Percentiles rank a stretch among this genome's conserved stretches.
Conservation (phyloP, 2,797 vertebrate species). For the Lagorchestes hirsutus region DNA sequence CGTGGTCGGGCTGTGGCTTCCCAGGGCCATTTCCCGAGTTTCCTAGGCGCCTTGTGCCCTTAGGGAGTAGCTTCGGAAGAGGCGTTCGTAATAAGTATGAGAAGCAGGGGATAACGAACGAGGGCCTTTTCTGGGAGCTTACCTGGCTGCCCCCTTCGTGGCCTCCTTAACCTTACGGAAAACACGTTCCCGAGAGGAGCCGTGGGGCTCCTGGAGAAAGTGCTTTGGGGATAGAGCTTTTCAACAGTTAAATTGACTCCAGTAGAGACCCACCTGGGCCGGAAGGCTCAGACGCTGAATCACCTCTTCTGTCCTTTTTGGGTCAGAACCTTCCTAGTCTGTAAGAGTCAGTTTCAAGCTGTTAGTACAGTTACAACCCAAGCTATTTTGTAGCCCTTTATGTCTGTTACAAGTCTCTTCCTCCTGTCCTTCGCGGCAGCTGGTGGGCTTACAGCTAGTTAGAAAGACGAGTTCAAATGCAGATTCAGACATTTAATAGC, state of each 20-base stretch:
- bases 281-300: neutral
- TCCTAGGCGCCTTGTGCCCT: constrained; percentile 18
- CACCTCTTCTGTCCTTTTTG: neutral
- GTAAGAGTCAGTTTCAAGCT: neutral
- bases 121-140: neutral
- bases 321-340: neutral
- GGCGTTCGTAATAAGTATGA: neutral
- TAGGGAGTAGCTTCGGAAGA: constrained; percentile 25
- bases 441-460: neutral
- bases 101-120: neutral
- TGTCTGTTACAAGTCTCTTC: neutral
- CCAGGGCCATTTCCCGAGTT: constrained; percentile 52
- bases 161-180: neutral
- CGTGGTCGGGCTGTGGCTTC: neutral
- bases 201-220: neutral
- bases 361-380: neutral
- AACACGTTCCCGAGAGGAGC: neutral
- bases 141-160: neutral
- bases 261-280: neutral
- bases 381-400: neutral
- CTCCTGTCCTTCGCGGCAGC: neutral
- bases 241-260: neutral
- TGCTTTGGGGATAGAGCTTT: neutral
- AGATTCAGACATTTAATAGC: neutral
- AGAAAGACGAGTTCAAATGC: neutral